Evolutionary conservation across 2,888 invertebrate species (phyloP), one percentile per base, ranked within the genome.

Genomic region (Lepidocyrtoides sp.): DNA sequence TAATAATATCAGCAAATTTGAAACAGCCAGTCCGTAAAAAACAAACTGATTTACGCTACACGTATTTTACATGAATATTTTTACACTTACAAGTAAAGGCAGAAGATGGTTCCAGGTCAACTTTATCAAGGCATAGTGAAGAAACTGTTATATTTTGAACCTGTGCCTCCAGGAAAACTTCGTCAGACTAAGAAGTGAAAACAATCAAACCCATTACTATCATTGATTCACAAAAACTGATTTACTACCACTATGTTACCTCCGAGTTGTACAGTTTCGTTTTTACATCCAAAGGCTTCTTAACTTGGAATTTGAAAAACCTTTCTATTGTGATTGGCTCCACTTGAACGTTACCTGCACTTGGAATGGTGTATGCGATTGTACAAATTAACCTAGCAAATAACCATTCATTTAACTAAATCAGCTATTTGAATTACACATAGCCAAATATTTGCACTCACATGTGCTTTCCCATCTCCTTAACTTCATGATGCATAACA

Each of bases 401-500:
- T 8, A n/a, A n/a, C n/a, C n/a, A n/a, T n/a, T n/a, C n/a, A 8
- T 26, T n/a, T n/a, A 69, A 17, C 12, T 23, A 8, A 54, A 57
- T 0, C 57, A 5, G 4, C 20, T 20, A 57, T 20, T 20, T 57
- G 3, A 60, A 26, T 26, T 1, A 14, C 26, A 12, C 26, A 12
- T 60, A 60, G 2, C 20, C 23, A 60, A 48, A n/a, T 48, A n/a
- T 60, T 60, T n/a, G 14, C 29, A 23, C 29, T 95, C 96, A 98
- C 98, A 99, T 99, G 95, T 99, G 99, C 69, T 98, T 98, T 60
- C 99, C 99, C 94, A 99, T 97, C 96, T 99, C 99, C 95, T 99
- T 99, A n/a, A 99, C 99, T 96, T 99, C 99, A 96, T 99, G 99
- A 95, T 98, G 98, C 95, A 99, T 98, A 48, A 99, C 98, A 95